phyloP scores from a whole-genome alignment of 1,140 invertebrate species.

The Drosophila pandora region DNA sequence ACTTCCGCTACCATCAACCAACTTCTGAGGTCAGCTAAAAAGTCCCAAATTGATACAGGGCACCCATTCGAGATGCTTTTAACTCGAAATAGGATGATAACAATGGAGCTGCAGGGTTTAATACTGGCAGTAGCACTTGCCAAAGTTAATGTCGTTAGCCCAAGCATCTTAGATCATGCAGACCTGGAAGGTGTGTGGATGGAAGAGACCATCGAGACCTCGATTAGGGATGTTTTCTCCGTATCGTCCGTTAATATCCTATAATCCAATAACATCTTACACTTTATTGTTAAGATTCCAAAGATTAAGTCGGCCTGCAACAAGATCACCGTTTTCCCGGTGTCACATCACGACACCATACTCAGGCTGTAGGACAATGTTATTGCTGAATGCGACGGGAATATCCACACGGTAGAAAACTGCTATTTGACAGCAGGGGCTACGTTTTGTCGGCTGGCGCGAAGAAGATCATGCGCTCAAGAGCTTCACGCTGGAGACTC shows the following conservation, averaged over 20 bases:
- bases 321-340: not conserved
- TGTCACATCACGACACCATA: not conserved
- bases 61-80: too few species aligned
- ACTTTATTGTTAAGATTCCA: too few species aligned
- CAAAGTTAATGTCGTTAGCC: not conserved
- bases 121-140: too few species aligned
- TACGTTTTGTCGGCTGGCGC: constrained; percentile 15
- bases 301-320: not conserved
- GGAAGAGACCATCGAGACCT: not conserved
- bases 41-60: not conserved
- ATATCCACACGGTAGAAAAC: not conserved
- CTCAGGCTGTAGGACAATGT: not conserved
- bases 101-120: constrained; percentile 4
- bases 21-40: not conserved
- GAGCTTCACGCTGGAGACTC: constrained; percentile 26
- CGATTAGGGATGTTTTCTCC: constrained; percentile 3
- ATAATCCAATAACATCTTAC: not conserved
- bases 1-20: not conserved
- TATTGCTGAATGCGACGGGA: not conserved
- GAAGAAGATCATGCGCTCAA: constrained; percentile 20
- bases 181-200: constrained; percentile 1
- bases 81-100: constrained; percentile 31
- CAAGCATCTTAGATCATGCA: constrained; percentile 35
- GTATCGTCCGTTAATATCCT: not conserved
- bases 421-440: not conserved